Percentiles rank a stretch among this genome's conserved stretches.
Conservation (phyloP, 2,888 invertebrate species). For the Cactoblastis cactorum region DNA sequence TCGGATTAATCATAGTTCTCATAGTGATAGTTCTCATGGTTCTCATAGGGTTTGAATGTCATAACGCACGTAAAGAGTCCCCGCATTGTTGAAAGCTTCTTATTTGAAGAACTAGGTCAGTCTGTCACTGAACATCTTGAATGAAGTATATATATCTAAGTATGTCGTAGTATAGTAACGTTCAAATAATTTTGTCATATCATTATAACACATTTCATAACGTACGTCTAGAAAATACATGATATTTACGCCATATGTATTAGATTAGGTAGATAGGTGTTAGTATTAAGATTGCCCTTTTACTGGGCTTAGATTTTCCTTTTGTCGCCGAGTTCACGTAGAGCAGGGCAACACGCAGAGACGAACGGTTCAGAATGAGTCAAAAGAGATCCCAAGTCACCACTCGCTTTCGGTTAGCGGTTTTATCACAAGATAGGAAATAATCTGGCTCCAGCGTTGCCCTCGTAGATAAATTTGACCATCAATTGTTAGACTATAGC, state of each 20-base stretch:
- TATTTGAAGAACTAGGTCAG: neutral
- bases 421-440: neutral
- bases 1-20: neutral
- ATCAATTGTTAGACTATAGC: neutral
- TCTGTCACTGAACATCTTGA: constrained; percentile 21
- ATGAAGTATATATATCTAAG: constrained; percentile 23
- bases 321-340: constrained; percentile 23
- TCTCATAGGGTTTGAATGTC: neutral
- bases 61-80: neutral
- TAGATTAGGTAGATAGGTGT: constrained; percentile 53
- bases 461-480: neutral
- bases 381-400: neutral
- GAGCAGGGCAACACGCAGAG: neutral
- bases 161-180: constrained; percentile 40
- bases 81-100: neutral
- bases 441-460: neutral
- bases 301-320: constrained; percentile 40
- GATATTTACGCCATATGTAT: constrained; percentile 55
- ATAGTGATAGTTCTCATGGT: too few relatives aligned
- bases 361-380: neutral
- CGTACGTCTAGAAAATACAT: constrained; percentile 65
- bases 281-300: constrained; percentile 54
- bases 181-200: constrained; percentile 66
- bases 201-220: constrained; percentile 73
- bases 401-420: neutral